These are phyloP conservation scores for Pseudorasbora parva DNA, from an alignment of 2,113 vertebrate species.

Conservation along the genomic window DNA sequence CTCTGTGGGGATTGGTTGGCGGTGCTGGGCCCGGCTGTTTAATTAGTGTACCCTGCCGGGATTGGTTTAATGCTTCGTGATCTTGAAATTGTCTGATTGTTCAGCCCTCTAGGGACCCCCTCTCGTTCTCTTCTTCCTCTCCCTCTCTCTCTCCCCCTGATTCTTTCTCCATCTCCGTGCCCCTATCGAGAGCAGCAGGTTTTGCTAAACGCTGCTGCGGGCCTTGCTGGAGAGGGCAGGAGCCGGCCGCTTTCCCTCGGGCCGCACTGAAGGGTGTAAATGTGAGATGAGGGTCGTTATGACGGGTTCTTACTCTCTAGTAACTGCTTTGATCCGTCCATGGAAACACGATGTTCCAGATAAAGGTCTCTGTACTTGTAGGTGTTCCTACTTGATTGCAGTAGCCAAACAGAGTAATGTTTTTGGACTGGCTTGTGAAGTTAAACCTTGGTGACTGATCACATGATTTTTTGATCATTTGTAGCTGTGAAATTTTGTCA, in stretches of 20 bases:
- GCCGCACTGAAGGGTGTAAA: constrained; percentile 57
- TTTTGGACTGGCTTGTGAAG: not conserved
- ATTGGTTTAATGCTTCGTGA: constrained; percentile 99
- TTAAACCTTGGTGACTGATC: not conserved
- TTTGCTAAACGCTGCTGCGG: constrained; percentile 86
- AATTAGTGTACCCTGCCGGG: constrained; percentile 99
- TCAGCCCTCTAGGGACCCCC: constrained; percentile 87
- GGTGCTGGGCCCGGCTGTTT: constrained; percentile 99
- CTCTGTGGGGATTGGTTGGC: constrained; percentile 99
- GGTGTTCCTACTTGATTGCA: not conserved
- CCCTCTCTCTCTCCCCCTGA: not conserved
- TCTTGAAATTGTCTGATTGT: constrained; percentile 99
- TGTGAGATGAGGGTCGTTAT: constrained; percentile 48
- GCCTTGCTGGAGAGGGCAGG: constrained; percentile 66
- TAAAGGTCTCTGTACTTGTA: not conserved
- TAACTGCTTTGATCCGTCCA: constrained; percentile 12
- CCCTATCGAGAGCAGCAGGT: constrained; percentile 77
- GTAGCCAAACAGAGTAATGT: not conserved
- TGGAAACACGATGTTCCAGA: not conserved
- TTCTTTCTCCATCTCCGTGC: not conserved
- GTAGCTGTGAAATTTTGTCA: too few relatives aligned
- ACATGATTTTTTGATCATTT: too few relatives aligned
- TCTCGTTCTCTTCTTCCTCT: constrained; percentile 63
- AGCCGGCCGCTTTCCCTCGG: constrained; percentile 59
- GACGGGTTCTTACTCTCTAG: constrained; percentile 37